Evolutionary conservation across 2,888 invertebrate species (phyloP), one percentile per base, ranked within the genome.

Genomic region (Lepidochrysops patricia): DNA sequence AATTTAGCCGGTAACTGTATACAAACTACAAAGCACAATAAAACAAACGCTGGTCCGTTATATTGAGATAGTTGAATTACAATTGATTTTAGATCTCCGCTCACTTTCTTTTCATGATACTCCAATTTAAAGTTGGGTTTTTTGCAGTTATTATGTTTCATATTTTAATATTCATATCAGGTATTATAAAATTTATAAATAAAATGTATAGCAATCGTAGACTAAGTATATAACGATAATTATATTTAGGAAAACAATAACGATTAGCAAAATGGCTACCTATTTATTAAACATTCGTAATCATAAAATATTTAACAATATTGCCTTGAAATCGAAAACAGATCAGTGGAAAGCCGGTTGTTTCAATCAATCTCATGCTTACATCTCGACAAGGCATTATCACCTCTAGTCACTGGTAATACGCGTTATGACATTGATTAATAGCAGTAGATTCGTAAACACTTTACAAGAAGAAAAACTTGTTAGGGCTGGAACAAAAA

Each of bases 331-430:
- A 69, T 66, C 67, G 65, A 70, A 70, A 73, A 72, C 72, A 72
- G 76, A 72, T 68, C 74, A 73, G 70, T 75, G 70, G 73, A 75
- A 76, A 74, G 73, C 68, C 67, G 63, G 66, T 72, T 72, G 67
- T 63, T 68, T 70, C 72, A 72, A 75, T 77, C 72, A 74, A 73
- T 72, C 72, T 73, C 67, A 49, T 62, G 64, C 61, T 64, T 62
- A 57, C n/a, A 59, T 61, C 48, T 54, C 59, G 60, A 65, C 63
- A 60, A 60, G 62, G 66, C 60, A 68, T 68, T 67, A 67, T 68
- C 64, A 34, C 62, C 68, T 60, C 48, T 67, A 68, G 65, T 15
- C 25, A 19, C 26, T 50, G n/a, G 67, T 34, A 62, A 64, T 68
- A 67, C 57, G 64, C 57, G 57, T 63, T 63, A 63, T 57, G 62